These are phyloP conservation scores for Carduelis carduelis DNA, from an alignment of 2,797 vertebrate genomes.

Conservation along the genomic window DNA sequence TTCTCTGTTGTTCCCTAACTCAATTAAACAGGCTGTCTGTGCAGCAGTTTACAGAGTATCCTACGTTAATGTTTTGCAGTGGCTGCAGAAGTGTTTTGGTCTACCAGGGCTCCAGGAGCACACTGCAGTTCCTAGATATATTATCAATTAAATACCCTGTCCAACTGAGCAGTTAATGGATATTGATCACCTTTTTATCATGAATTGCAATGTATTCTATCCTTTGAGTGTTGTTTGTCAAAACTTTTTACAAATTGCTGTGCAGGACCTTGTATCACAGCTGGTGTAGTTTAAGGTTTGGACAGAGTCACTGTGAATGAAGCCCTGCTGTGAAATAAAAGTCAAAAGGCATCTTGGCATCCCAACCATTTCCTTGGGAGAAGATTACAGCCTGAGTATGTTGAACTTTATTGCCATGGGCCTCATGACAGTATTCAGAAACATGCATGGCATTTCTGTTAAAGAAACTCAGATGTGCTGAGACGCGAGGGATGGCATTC, in stretches of 20 bases:
- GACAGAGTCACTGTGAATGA: slow-evolving; percentile 83
- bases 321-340: slow-evolving; percentile 87
- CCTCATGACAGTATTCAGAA: slow-evolving; percentile 86
- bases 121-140: slow-evolving; percentile 8
- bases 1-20: slow-evolving; percentile 52
- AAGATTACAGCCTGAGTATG: slow-evolving; percentile 87
- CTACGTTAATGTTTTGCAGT: slow-evolving; percentile 64
- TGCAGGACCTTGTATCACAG: slow-evolving; percentile 75
- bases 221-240: slow-evolving; percentile 73
- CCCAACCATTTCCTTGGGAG: slow-evolving; percentile 95
- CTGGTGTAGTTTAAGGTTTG: slow-evolving; percentile 84
- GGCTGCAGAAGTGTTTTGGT: slow-evolving; percentile 9
- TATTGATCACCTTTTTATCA: slow-evolving; percentile 60
- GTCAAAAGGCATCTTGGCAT: slow-evolving; percentile 91
- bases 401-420: slow-evolving; percentile 87
- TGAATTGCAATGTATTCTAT: slow-evolving; percentile 43
- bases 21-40: slow-evolving; percentile 70
- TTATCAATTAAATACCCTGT: slow-evolving; percentile 47
- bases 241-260: slow-evolving; percentile 76
- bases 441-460: slow-evolving; percentile 83
- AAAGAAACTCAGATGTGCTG: slow-evolving; percentile 86
- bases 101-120: slow-evolving; percentile 17
- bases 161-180: slow-evolving; percentile 47
- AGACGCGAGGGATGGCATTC: slow-evolving; percentile 73
- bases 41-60: slow-evolving; percentile 49